Evolutionary conservation across 2,797 vertebrate genomes (phyloP).

Genomic region (Poeciliopsis gracilis): DNA sequence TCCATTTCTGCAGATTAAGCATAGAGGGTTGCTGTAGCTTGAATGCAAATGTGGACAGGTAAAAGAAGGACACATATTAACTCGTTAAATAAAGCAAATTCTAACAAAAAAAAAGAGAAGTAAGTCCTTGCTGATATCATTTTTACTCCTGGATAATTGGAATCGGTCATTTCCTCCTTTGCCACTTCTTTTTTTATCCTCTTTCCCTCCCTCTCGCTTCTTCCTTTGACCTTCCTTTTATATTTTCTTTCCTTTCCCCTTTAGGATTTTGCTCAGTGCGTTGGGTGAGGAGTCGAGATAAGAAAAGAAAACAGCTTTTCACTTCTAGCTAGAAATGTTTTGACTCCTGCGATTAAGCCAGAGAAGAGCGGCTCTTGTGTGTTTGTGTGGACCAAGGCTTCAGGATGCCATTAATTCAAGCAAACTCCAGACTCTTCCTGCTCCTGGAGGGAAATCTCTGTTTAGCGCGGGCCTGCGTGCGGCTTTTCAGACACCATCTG

Average conservation of each 20-base stretch:
- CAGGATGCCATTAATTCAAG: conserved; percentile 46
- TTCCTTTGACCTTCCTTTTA: conserved; percentile 54
- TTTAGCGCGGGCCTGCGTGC: not conserved
- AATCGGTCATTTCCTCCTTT: conserved; percentile 30
- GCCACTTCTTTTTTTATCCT: conserved; percentile 19
- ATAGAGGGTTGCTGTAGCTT: conserved; percentile 28
- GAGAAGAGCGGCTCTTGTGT: conserved; percentile 12
- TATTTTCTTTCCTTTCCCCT: conserved; percentile 23
- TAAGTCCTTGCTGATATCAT: conserved; percentile 18
- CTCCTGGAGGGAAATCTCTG: conserved; percentile 31
- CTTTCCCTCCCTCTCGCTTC: not conserved
- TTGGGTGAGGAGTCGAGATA: conserved; percentile 19
- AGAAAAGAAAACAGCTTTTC: conserved; percentile 11
- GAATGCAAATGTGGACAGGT: conserved; percentile 54
- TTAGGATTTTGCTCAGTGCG: conserved; percentile 35
- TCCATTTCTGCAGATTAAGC: conserved; percentile 60
- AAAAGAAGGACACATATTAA: not conserved
- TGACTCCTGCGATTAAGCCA: conserved; percentile 22
- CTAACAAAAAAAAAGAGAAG: not conserved
- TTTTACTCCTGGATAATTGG: conserved; percentile 34
- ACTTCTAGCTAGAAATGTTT: conserved; percentile 32
- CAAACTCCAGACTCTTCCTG: conserved; percentile 49
- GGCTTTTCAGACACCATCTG: not conserved
- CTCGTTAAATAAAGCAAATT: conserved; percentile 13
- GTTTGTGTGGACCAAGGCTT: conserved; percentile 13